Base-by-base conservation (phyloP, 1,140 invertebrate genomes). In the Trichonephila clavipes region DNA sequence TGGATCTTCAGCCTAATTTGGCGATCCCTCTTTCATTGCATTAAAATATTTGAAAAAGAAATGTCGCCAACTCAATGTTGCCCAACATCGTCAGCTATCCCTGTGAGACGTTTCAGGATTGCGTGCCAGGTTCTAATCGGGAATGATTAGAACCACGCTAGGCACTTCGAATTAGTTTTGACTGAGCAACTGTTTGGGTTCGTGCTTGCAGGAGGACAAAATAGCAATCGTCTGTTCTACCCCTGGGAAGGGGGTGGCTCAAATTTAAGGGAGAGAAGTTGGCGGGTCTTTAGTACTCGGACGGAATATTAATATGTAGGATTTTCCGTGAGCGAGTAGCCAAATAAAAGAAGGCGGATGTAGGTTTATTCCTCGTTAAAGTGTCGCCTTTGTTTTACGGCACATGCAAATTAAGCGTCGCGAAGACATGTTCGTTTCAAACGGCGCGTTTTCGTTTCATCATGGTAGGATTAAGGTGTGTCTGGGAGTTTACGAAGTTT, bases 261-360 rank as follows among this genome's bases (percentile, higher is more conserved):
- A 24, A 28, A 64, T 61, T 77, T 77, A 34, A 34, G 44, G 28
- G 28, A 40, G 85, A 62, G 82, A 24, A 61, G 59, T n/a, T 59
- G 59, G 83, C 44, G 40, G n/a, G 51, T 24, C 82, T 58, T 85
- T 58, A 58, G 51, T 4, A 61, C 58, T 28, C 62, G 85, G 59
- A 8, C 14, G 59, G 85, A 87, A 87, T 87, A 87, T 87, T 87
- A 87, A 87, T 87, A 62, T 61, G 10, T 34, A 2, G 51, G 59
- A 87, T 58, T 34, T 58, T 62, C 58, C 85, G 85, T 87, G 85
- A n/a, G 16, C n/a, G 8, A 34, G 69, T 61, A 24, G 58, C 28
- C 58, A 87, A 87, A 87, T 87, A 87, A 87, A 87, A 87, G n/a
- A n/a, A 59, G 85, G 85, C 85, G 85, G 58, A 34, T 62, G 85